Conservation (phyloP, 2,888 invertebrate species). For the Rhimphoctona megacephalus region DNA sequence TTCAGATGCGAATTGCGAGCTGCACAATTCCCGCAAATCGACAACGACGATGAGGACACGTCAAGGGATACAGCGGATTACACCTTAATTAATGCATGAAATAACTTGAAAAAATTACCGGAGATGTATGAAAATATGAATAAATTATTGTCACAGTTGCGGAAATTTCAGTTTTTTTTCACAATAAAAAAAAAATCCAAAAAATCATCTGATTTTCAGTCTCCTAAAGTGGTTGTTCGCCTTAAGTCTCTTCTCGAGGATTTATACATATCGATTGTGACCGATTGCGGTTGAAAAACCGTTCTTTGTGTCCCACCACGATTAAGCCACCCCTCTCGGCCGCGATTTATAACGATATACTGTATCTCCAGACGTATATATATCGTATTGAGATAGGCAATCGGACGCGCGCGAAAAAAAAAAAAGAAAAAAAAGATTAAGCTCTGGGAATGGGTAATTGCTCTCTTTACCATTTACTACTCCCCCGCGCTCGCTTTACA, state of each 20-base stretch:
- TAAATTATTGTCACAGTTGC: too few relatives aligned
- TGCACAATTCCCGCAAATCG: too few relatives aligned
- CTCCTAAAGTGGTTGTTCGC: too few relatives aligned
- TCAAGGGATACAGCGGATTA: too few relatives aligned
- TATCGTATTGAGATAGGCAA: slow-evolving; percentile 34
- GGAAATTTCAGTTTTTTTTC: too few relatives aligned
- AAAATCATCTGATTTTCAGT: too few relatives aligned
- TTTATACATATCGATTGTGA: slow-evolving; percentile 31
- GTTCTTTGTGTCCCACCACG: slow-evolving; percentile 13
- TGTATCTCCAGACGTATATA: slow-evolving; percentile 11
- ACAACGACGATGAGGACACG: too few relatives aligned
- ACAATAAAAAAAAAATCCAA: too few relatives aligned
- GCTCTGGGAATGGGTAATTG: slow-evolving; percentile 64
- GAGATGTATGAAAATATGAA: too few relatives aligned
- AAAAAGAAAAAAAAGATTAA: slow-evolving; percentile 48
- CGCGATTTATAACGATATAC: slow-evolving; percentile 49
- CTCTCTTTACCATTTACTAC: slow-evolving; percentile 63
- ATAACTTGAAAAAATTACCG: too few relatives aligned
- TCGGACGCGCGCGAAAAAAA: slow-evolving; percentile 63
- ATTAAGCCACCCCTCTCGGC: background rate
- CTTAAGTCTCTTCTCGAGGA: background rate
- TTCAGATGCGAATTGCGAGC: too few relatives aligned
- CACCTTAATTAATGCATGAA: too few relatives aligned
- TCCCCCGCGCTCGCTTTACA: slow-evolving; percentile 52
- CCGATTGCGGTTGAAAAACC: slow-evolving; percentile 56